A percentile compares a stretch with the other conserved stretches of the same genome.
Evolutionary conservation across 2,113 vertebrate species (phyloP).

Genomic region (Nerophis lumbriciformis): DNA sequence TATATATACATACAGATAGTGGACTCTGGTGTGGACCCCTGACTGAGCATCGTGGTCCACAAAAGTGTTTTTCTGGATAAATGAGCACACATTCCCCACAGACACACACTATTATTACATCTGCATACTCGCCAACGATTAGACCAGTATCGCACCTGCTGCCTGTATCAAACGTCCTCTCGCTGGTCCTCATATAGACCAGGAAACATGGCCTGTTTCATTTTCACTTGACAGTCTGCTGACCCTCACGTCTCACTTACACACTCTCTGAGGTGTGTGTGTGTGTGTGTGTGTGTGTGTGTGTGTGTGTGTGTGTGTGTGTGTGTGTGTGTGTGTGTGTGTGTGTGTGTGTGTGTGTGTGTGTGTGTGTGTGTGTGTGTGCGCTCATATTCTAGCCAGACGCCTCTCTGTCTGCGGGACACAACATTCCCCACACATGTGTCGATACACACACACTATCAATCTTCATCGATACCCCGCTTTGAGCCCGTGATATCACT

Average conservation of each 20-base stretch:
- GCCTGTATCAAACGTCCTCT: neutral
- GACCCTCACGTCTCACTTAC: constrained; percentile 67
- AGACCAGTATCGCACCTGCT: too few species aligned
- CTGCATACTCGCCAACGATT: too few species aligned
- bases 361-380: constrained; percentile 24
- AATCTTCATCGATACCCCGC: constrained; percentile 9
- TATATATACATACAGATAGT: too few species aligned
- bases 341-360: constrained; percentile 29
- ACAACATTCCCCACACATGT: constrained; percentile 54
- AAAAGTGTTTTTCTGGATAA: too few species aligned
- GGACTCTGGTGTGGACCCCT: too few species aligned
- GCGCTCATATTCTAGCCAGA: constrained; percentile 66
- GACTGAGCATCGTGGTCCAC: too few species aligned
- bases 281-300: constrained; percentile 29
- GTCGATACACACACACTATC: constrained; percentile 8
- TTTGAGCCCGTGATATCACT: constrained; percentile 12
- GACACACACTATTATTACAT: too few species aligned
- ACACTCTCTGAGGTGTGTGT: constrained; percentile 26
- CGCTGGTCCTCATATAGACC: constrained; percentile 36
- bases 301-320: constrained; percentile 33
- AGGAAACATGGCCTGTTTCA: constrained; percentile 47
- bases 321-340: constrained; percentile 33
- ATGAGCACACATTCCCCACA: too few species aligned
- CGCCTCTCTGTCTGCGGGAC: constrained; percentile 67
- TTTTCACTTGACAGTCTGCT: constrained; percentile 48